These are phyloP conservation scores for Clytia hemisphaerica DNA, from an alignment of 30 jellyfish, hydroid and myxozoan species.

Conservation along the genomic window DNA sequence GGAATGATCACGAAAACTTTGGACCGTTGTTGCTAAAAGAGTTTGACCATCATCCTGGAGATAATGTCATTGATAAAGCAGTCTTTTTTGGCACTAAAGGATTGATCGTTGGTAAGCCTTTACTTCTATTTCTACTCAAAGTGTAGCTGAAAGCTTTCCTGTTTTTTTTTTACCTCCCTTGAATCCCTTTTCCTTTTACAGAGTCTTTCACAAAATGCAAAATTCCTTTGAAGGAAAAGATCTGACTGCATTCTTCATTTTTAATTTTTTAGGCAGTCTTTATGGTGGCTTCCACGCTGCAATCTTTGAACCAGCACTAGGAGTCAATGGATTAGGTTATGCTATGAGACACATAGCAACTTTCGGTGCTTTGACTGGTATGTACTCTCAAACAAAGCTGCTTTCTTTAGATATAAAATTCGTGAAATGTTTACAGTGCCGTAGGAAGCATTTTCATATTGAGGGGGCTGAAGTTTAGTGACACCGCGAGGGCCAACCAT, in stretches of 20 bases:
- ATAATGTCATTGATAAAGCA: constrained; percentile 10
- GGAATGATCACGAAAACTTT: not conserved
- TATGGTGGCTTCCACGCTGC: constrained; percentile 33
- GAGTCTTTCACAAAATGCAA: not conserved
- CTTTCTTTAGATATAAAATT: no score
- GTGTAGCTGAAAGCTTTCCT: not conserved
- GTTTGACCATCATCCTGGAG: constrained; percentile 30
- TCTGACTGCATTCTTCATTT: no score
- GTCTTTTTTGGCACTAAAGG: constrained; percentile 20
- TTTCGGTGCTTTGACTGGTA: constrained; percentile 12
- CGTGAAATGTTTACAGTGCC: no score
- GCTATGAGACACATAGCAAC: constrained; percentile 24
- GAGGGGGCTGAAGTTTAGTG: no score
- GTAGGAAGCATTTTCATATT: no score
- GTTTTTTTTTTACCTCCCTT: not conserved
- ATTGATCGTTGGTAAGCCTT: not conserved
- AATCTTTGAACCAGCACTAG: constrained; percentile 17
- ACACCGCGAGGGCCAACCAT: no score
- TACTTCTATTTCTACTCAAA: no score
- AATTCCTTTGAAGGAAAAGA: no score
- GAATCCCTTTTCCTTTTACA: not conserved
- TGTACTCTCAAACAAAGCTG: no score
- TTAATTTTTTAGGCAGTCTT: constrained; percentile 4
- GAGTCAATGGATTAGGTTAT: constrained; percentile 22
- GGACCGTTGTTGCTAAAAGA: constrained; percentile 13